Conservation (phyloP, 35 echinoderm and acorn worm genomes). For the Acanthaster planci region DNA sequence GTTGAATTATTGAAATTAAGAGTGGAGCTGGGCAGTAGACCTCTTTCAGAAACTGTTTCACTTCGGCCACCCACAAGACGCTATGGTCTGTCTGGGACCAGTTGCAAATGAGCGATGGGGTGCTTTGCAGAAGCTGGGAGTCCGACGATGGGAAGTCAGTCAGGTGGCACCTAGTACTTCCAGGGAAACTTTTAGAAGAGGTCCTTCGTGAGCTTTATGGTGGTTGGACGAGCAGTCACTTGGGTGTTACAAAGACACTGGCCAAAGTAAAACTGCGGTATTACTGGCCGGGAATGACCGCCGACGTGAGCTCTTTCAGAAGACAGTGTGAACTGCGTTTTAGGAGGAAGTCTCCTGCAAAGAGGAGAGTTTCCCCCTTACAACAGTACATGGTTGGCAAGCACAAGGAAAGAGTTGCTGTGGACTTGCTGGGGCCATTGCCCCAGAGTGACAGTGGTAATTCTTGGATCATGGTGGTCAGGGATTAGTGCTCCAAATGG, state of each 20-base stretch:
- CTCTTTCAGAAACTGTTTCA: background rate
- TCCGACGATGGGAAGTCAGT: background rate
- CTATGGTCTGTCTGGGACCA: constrained; percentile 12
- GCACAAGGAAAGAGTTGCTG: constrained; percentile 18
- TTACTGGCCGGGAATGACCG: constrained; percentile 10
- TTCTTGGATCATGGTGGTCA: constrained; percentile 11
- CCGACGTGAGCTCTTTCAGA: constrained; percentile 22
- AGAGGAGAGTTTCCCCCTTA: constrained; percentile 2
- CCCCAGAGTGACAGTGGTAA: constrained; percentile 30
- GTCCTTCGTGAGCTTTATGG: constrained; percentile 19
- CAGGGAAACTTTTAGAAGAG: background rate
- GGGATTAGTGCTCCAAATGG: constrained; percentile 44
- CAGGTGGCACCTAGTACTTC: background rate
- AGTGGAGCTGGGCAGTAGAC: background rate
- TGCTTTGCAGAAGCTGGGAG: constrained; percentile 8
- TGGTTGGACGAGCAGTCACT: no score
- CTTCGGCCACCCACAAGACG: background rate
- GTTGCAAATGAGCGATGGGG: background rate
- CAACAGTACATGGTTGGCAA: constrained; percentile 9
- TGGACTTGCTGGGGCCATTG: constrained; percentile 33
- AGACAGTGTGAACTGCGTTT: constrained; percentile 23
- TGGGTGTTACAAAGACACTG: background rate
- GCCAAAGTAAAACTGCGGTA: background rate
- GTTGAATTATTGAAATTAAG: background rate
- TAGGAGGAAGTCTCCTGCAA: constrained; percentile 31